Evolutionary conservation across 2,797 vertebrate genomes (phyloP).

Genomic region (Hippocampus kuda): DNA sequence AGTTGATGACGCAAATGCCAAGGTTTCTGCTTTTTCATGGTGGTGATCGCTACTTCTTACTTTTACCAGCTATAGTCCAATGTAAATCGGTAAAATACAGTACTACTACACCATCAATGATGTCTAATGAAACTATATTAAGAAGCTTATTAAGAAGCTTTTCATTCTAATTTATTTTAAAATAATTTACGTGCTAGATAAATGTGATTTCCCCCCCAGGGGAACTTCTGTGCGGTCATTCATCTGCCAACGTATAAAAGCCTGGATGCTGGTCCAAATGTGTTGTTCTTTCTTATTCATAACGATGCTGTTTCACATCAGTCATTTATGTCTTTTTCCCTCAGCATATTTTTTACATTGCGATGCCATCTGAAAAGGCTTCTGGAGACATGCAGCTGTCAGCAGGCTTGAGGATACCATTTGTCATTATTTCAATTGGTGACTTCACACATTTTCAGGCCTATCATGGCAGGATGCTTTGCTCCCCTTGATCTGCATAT

Average conservation of each 20-base stretch:
- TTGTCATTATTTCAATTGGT: slow-evolving; percentile 44
- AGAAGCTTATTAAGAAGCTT: no score
- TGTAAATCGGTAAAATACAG: background rate
- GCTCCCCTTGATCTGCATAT: slow-evolving; percentile 29
- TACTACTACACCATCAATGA: no score
- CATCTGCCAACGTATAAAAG: background rate
- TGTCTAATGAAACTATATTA: no score
- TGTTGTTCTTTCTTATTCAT: background rate
- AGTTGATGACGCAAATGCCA: slow-evolving; percentile 13
- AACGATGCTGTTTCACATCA: background rate
- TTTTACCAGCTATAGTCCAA: background rate
- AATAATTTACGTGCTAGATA: no score
- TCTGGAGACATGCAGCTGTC: slow-evolving; percentile 44
- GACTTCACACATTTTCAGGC: slow-evolving; percentile 41
- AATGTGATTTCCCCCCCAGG: no score
- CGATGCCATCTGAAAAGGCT: slow-evolving; percentile 31
- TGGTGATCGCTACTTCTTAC: background rate
- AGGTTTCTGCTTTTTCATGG: slow-evolving; percentile 11
- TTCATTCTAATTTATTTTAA: no score
- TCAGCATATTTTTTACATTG: slow-evolving; percentile 1
- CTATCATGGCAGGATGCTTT: slow-evolving; percentile 15
- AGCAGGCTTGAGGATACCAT: slow-evolving; percentile 32
- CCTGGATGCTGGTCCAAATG: background rate
- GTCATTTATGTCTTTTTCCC: slow-evolving; percentile 8
- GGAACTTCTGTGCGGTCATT: background rate